Evolutionary conservation across 2,797 vertebrate species (phyloP).

Genomic region (Syngnathus acus): DNA sequence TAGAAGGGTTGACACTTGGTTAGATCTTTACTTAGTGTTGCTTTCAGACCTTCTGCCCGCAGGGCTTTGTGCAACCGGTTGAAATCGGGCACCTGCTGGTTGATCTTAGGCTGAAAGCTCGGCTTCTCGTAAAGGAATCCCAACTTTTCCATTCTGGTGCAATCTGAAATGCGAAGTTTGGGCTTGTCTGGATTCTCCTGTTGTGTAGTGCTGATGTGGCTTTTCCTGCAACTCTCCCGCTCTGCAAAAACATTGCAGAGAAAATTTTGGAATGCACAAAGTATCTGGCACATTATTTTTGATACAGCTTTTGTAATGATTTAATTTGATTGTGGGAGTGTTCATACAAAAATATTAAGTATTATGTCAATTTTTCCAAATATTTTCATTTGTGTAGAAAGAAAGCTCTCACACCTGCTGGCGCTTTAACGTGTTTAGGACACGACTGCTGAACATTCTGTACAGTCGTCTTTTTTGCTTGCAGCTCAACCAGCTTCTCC

Average conservation of each 20-base stretch:
- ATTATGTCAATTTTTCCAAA: too few species aligned
- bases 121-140: constrained; percentile 78
- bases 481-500: constrained; percentile 56
- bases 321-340: not conserved
- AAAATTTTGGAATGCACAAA: not conserved
- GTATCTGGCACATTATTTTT: not conserved
- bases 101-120: constrained; percentile 82
- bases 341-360: not conserved
- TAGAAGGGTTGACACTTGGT: constrained; percentile 83
- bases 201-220: constrained; percentile 61
- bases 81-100: constrained; percentile 78
- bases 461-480: constrained; percentile 30
- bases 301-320: not conserved
- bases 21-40: constrained; percentile 62
- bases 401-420: constrained; percentile 61
- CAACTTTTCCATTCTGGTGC: constrained; percentile 71
- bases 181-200: constrained; percentile 44
- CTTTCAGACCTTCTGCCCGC: constrained; percentile 69
- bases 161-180: constrained; percentile 60
- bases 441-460: constrained; percentile 44
- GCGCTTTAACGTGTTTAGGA: constrained; percentile 64
- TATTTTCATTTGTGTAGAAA: not conserved
- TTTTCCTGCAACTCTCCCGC: constrained; percentile 70
- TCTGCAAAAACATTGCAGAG: constrained; percentile 60
- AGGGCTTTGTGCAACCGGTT: constrained; percentile 76